A percentile compares a stretch with the other conserved stretches of the same genome.
Evolutionary conservation across 2,113 vertebrate species (phyloP).

Genomic region (Uria lomvia): DNA sequence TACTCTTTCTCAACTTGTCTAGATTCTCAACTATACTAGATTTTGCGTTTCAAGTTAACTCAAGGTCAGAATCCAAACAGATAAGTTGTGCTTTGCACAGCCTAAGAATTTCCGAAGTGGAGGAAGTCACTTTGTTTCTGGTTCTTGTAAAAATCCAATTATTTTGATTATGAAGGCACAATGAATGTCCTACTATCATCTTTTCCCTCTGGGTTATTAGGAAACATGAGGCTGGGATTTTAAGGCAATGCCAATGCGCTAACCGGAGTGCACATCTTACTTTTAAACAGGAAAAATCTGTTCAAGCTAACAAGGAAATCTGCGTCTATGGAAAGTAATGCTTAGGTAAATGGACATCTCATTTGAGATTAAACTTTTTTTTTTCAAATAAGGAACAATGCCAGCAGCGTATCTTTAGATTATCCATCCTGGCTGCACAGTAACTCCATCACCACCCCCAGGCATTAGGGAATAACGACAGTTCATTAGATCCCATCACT

Average conservation of each 20-base stretch:
- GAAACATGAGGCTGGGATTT: not conserved
- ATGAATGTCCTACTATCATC: not conserved
- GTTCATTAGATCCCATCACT: not conserved
- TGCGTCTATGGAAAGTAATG: not conserved
- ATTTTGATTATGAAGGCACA: not conserved
- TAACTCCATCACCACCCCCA: not conserved
- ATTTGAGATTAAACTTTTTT: not conserved
- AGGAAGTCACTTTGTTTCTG: not conserved
- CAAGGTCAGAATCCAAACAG: not conserved
- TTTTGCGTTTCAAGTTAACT: not conserved
- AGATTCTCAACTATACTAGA: not conserved
- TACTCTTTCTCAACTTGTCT: not conserved
- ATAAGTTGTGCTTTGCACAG: not conserved
- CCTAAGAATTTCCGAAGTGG: not conserved
- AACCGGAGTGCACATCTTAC: not conserved
- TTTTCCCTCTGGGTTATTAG: not conserved
- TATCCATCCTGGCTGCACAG: not conserved
- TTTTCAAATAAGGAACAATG: not conserved
- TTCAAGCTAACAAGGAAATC: not conserved
- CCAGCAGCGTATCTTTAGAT: not conserved
- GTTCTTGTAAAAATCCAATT: not conserved
- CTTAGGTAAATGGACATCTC: not conserved
- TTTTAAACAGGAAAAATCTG: not conserved
- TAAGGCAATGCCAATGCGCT: not conserved
- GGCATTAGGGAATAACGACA: not conserved